Evolutionary conservation across 2,888 invertebrate genomes (phyloP).

Genomic region (Eledona agricola): DNA sequence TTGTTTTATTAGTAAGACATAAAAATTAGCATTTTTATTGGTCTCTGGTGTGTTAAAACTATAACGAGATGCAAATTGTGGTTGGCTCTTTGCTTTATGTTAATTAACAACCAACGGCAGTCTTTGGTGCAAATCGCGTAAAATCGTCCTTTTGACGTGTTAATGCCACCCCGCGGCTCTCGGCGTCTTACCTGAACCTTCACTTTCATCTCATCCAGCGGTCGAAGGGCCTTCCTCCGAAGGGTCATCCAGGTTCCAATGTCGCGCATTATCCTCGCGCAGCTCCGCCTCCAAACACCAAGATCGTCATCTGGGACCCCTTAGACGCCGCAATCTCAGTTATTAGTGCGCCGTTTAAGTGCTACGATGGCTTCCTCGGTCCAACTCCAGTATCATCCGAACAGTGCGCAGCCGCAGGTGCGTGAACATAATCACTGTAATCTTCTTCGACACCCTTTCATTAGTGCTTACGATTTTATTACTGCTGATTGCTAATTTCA

Average conservation of each 20-base stretch:
- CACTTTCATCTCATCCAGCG: too few species aligned
- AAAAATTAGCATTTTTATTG: too few species aligned
- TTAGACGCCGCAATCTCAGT: conserved; percentile 59
- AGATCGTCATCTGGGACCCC: conserved; percentile 58
- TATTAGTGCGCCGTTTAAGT: conserved; percentile 62
- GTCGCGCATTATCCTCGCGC: conserved; percentile 59
- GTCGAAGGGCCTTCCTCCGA: not conserved
- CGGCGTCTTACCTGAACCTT: too few species aligned
- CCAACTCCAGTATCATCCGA: conserved; percentile 56
- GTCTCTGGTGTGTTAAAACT: too few species aligned
- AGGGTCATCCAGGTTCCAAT: conserved; percentile 37
- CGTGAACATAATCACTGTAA: conserved; percentile 60
- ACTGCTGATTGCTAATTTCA: conserved; percentile 41
- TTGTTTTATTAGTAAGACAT: too few species aligned
- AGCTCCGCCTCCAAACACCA: conserved; percentile 55
- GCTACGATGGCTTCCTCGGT: conserved; percentile 59
- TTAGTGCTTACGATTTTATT: conserved; percentile 59
- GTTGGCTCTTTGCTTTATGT: too few species aligned
- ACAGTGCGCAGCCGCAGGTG: conserved; percentile 61
- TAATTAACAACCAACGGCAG: too few species aligned
- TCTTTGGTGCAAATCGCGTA: too few species aligned
- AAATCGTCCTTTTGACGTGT: too few species aligned
- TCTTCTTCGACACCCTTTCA: conserved; percentile 57
- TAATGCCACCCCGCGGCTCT: too few species aligned
- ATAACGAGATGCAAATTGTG: too few species aligned